A percentile compares a stretch with the other conserved stretches of the same genome.
Evolutionary conservation across 2,113 vertebrate genomes (phyloP).

Genomic region (Cacatua alba): DNA sequence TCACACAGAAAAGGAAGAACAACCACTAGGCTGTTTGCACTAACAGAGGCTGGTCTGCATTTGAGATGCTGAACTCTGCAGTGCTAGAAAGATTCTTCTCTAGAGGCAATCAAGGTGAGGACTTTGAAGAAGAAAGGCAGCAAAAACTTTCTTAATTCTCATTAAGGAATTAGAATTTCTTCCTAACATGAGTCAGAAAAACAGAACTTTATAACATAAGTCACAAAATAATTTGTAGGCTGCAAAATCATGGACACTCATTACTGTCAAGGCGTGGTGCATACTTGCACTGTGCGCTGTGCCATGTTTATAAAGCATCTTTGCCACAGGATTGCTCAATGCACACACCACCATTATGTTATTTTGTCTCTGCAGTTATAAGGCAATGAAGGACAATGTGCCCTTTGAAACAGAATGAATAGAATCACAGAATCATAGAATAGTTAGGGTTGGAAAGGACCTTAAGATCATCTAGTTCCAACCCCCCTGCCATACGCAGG

Average conservation of each 20-base stretch:
- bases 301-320: background rate
- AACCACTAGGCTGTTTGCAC: background rate
- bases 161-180: background rate
- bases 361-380: background rate
- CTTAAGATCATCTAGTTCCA: too few species aligned
- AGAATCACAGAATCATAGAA: too few species aligned
- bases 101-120: background rate
- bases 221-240: background rate
- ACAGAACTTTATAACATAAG: background rate
- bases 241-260: background rate
- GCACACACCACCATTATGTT: background rate
- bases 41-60: background rate
- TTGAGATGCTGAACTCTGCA: background rate
- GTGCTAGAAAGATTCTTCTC: background rate
- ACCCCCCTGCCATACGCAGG: too few species aligned
- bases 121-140: background rate
- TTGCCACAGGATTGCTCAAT: background rate
- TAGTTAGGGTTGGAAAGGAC: too few species aligned
- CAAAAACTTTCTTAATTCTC: background rate
- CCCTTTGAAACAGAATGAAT: constrained; percentile 2
- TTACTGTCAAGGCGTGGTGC: background rate
- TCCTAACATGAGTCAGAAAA: background rate
- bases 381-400: background rate
- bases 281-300: background rate
- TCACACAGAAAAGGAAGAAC: background rate